Conservation (phyloP, 2,888 invertebrate species). For the Yponomeuta plumbellus region DNA sequence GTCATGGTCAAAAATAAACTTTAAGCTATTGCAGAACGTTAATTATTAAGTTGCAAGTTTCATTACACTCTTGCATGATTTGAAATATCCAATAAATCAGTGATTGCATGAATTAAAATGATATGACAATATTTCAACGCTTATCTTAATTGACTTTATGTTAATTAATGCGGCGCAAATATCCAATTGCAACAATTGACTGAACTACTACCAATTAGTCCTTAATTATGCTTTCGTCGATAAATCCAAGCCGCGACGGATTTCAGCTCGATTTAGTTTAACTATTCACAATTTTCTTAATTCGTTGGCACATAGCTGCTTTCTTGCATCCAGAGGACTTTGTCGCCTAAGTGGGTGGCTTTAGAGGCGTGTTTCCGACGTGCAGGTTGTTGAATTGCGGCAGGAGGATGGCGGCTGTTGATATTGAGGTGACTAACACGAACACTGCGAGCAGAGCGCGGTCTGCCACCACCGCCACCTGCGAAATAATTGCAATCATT, state of each 20-base stretch:
- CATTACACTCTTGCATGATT: not conserved
- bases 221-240: not conserved
- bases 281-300: slow-evolving; percentile 18
- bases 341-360: slow-evolving; percentile 54
- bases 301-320: slow-evolving; percentile 34
- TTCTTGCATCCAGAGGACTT: slow-evolving; percentile 15
- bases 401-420: slow-evolving; percentile 86
- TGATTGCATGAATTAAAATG: not conserved
- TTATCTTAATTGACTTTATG: slow-evolving; percentile 19
- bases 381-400: slow-evolving; percentile 77
- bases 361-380: slow-evolving; percentile 67
- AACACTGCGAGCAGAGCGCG: slow-evolving; percentile 85
- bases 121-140: slow-evolving; percentile 16
- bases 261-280: not conserved
- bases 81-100: not conserved
- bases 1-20: too few species aligned
- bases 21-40: too few species aligned
- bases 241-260: not conserved
- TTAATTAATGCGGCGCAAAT: slow-evolving; percentile 15
- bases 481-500: slow-evolving; percentile 18
- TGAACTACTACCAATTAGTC: not conserved
- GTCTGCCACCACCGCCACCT: slow-evolving; percentile 89
- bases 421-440: slow-evolving; percentile 83
- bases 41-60: too few species aligned
- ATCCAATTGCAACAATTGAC: slow-evolving; percentile 13